Percentiles rank a stretch among this genome's conserved stretches.
Evolutionary conservation across 2,888 invertebrate genomes (phyloP).

Genomic region (Conus canariensis): DNA sequence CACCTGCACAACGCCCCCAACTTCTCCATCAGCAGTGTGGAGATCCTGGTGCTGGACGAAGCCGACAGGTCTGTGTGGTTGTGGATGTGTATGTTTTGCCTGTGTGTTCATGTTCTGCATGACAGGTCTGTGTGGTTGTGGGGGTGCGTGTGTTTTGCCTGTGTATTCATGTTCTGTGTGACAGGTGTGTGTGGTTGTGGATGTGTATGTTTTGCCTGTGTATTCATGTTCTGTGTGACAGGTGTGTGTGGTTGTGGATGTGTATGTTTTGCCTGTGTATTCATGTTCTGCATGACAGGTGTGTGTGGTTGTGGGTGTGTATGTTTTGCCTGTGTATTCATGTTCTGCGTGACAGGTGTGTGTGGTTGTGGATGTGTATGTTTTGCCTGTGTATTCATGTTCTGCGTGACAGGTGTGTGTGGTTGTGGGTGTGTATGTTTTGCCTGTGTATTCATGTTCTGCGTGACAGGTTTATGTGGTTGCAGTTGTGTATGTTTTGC

Average conservation of each 20-base stretch:
- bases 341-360: not conserved
- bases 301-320: not conserved
- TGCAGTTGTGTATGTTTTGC: too few species aligned
- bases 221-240: not conserved
- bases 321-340: too few species aligned
- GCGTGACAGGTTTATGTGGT: too few species aligned
- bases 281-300: not conserved
- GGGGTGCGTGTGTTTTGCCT: not conserved
- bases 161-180: not conserved
- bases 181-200: not conserved
- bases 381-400: too few species aligned
- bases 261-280: not conserved
- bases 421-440: too few species aligned
- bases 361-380: not conserved
- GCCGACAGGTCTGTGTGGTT: constrained; percentile 83
- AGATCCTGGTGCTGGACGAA: constrained; percentile 90
- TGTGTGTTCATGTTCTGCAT: not conserved
- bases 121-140: not conserved
- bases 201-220: not conserved
- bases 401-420: too few species aligned
- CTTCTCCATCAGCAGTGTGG: constrained; percentile 92
- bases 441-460: too few species aligned
- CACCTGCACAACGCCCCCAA: constrained; percentile 97
- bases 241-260: not conserved
- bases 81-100: not conserved